Base-by-base conservation (phyloP, 2,797 vertebrate genomes). In the Poeciliopsis infans region DNA sequence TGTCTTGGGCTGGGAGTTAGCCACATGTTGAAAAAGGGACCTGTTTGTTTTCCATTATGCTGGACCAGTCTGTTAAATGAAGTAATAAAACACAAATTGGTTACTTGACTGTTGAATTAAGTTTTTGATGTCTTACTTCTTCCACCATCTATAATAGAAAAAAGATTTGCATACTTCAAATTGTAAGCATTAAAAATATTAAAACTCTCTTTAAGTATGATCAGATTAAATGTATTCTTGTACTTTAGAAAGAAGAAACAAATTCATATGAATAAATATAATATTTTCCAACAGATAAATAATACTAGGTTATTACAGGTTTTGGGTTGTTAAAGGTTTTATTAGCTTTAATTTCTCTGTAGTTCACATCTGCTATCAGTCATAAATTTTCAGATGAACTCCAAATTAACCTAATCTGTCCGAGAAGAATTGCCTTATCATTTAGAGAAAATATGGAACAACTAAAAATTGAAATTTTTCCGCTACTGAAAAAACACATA, bases 51-150 rank as follows among this genome's bases (percentile, higher is more conserved):
- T 89, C 64, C 49, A 79, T 82, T 2, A 90, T 6, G 81, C 8
- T 86, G 87, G 88, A 92, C 82, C 83, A 89, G 83, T 90, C 91
- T 92, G 85, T 89, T 80, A 82, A 82, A 90, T 90, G 85, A 92
- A 89, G 88, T 12, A 77, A 76, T 82, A 87, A 91, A 92, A 88
- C 80, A 39, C 73, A 75, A 89, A 86, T 85, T 70, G 10, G 36
- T 79, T 70, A 81, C 64, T 85, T 80, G 28, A 64, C 43, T 64
- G 20, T 1, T 53, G 18, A 57, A 8, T 13, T 2, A 33, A 2
- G 0, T 55, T 8, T 72, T 5, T 76, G 1, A 23, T 46, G 28
- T 16, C 33, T 53, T 28, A 28, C 2, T 28, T 20, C 2, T 41
- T 51, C 31, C 5, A 53, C 47, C 33, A 61, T 11, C 33, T 39